A percentile compares a stretch with the other conserved stretches of the same genome.
Conservation (phyloP, 2,113 vertebrate genomes). For the Mobula birostris region DNA sequence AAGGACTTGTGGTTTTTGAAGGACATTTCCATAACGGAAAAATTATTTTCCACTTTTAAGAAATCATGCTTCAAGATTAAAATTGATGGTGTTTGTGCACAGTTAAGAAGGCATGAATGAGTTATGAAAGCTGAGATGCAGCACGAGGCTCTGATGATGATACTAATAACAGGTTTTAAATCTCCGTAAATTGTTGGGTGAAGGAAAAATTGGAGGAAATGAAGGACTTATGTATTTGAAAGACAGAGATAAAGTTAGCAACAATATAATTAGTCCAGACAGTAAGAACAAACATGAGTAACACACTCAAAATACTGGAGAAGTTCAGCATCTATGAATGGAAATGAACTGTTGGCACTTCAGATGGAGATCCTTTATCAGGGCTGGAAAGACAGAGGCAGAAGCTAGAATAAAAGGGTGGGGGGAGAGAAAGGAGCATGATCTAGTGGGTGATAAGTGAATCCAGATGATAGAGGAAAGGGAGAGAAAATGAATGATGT, state of each 20-base stretch:
- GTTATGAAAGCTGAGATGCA: background rate
- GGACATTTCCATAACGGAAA: background rate
- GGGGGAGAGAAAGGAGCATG: no score
- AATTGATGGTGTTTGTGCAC: background rate
- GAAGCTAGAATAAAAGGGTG: no score
- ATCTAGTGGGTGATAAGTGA: no score
- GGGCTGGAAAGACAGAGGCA: no score
- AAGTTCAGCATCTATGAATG: no score
- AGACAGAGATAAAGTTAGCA: background rate
- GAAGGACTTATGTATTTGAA: background rate
- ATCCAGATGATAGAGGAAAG: no score
- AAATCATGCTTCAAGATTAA: background rate
- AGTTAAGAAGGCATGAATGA: background rate
- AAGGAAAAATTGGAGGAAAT: background rate
- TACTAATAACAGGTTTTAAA: background rate
- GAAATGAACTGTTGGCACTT: no score
- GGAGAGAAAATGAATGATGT: no score
- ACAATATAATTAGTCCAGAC: background rate
- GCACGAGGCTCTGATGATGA: background rate
- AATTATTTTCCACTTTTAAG: background rate
- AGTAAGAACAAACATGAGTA: background rate
- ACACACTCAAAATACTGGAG: no score
- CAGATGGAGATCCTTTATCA: no score
- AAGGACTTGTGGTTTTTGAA: conserved; percentile 39
- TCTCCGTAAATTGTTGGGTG: background rate